These are phyloP conservation scores for Saguinus oedipus DNA, from an alignment of 2,797 vertebrate species.

Conservation along the genomic window DNA sequence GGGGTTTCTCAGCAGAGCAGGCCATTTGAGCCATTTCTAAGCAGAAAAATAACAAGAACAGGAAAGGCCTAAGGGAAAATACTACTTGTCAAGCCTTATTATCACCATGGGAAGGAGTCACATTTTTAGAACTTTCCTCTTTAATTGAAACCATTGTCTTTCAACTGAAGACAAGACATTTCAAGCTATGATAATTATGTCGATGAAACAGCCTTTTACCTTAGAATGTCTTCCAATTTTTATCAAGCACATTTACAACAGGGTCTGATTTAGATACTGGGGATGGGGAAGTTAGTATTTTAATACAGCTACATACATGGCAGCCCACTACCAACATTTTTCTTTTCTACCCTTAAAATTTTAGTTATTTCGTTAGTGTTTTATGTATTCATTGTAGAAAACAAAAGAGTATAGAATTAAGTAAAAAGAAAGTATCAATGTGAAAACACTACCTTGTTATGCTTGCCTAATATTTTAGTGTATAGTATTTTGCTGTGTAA, in stretches of 20 bases:
- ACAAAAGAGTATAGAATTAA: neutral
- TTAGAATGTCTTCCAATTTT: constrained; percentile 35
- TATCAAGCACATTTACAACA: constrained; percentile 24
- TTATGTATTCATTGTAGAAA: neutral
- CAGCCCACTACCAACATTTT: neutral
- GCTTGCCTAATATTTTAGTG: neutral
- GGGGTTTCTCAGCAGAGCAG: constrained; percentile 47
- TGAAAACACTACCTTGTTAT: neutral
- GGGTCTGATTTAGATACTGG: neutral
- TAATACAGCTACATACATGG: neutral
- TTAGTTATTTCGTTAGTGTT: neutral
- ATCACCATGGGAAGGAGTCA: neutral
- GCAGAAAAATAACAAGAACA: constrained; percentile 32
- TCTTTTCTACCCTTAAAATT: neutral
- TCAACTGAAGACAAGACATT: constrained; percentile 60
- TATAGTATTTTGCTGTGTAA: neutral
- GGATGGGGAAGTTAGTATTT: neutral
- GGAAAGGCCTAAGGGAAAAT: constrained; percentile 42
- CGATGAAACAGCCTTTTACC: neutral
- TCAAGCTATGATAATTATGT: constrained; percentile 32
- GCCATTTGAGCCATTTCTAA: constrained; percentile 31
- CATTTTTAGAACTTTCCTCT: constrained; percentile 51
- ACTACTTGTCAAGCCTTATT: constrained; percentile 39
- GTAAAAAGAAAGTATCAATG: neutral
- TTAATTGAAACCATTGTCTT: constrained; percentile 61